Evolutionary conservation across 1,140 invertebrate genomes (phyloP), one percentile per base, ranked within the genome.

Genomic region (Macrobrachium rosenbergii): DNA sequence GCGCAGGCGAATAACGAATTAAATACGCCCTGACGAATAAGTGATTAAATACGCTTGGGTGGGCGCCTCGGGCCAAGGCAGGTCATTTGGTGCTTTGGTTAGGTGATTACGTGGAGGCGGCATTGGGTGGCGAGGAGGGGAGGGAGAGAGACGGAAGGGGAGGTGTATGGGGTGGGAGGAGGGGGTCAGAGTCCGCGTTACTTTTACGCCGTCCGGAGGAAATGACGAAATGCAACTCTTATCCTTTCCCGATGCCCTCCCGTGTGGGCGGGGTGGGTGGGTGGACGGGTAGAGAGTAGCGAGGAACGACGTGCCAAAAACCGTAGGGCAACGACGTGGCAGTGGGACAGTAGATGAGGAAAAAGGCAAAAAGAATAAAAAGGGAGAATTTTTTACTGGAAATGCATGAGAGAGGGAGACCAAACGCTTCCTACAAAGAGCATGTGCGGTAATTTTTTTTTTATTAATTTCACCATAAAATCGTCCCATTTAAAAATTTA

Each of bases 381-480:
- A 58, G 45, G 59, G 76, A 59, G 45, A 78, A 37, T 45, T 43
- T 58, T 43, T 58, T 17, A 78, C 43, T 45, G 43, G 45, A 52
- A 78, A 52, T 69, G 80, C 67, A 67, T 69, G 80, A 82, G 79
- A 82, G 80, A 82, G 80, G 67, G 80, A 82, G 80, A 82, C 10
- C 7, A 12, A n/a, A n/a, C n/a, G n/a, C n/a, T n/a, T n/a, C 28
- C 28, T 37, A 37, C 28, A 37, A 3, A 37, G 28, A 37, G 28
- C 28, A 37, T 37, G 3, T 37, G 28, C 28, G 28, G 28, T 37
- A 37, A 37, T 37, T 3, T 37, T 37, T 37, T 37, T 37, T 37
- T 37, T 37, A 37, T 37, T 37, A 37, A 2, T 37, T 37, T 37
- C 28, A 37, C 3, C 28, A 37, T 37, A 2, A 37, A 37, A 37